phyloP scores from a whole-genome alignment of 2,797 vertebrate genomes.

The Sebastes umbrosus region DNA sequence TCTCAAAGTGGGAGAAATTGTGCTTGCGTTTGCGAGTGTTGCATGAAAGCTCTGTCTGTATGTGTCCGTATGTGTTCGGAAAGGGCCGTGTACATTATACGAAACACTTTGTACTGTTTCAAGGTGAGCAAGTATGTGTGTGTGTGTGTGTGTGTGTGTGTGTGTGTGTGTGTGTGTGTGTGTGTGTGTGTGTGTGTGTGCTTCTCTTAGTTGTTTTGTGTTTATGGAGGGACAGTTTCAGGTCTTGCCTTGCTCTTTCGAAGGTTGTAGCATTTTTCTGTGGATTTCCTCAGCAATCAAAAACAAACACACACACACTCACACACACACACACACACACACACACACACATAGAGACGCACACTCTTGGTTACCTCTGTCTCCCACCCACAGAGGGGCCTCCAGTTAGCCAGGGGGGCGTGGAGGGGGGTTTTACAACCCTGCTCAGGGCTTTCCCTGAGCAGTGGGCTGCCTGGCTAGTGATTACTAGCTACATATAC shows the following conservation, averaged over 20 bases:
- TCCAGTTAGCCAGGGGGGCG: slow-evolving; percentile 59
- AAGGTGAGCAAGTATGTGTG: slow-evolving; percentile 3
- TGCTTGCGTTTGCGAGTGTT: slow-evolving; percentile 78
- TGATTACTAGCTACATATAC: slow-evolving; percentile 68
- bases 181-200: neutral
- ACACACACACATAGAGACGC: slow-evolving; percentile 1
- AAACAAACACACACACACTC: neutral
- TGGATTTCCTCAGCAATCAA: slow-evolving; percentile 48
- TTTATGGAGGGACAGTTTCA: neutral
- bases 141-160: slow-evolving; percentile 4
- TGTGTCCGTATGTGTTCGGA: slow-evolving; percentile 50
- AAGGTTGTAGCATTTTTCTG: slow-evolving; percentile 38
- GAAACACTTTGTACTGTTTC: slow-evolving; percentile 23
- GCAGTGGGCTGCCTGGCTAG: slow-evolving; percentile 66
- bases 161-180: slow-evolving; percentile 13
- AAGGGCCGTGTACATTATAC: slow-evolving; percentile 30
- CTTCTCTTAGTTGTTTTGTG: neutral
- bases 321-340: neutral
- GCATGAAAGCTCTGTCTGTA: slow-evolving; percentile 75
- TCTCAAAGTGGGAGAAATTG: slow-evolving; percentile 81
- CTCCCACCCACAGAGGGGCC: slow-evolving; percentile 74
- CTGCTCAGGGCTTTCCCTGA: slow-evolving; percentile 79
- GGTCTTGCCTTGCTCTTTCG: slow-evolving; percentile 29
- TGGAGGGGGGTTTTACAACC: slow-evolving; percentile 67
- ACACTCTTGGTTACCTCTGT: slow-evolving; percentile 63